These are phyloP conservation scores for Chelonus insularis DNA, from an alignment of 1,140 invertebrate species.

Conservation along the genomic window DNA sequence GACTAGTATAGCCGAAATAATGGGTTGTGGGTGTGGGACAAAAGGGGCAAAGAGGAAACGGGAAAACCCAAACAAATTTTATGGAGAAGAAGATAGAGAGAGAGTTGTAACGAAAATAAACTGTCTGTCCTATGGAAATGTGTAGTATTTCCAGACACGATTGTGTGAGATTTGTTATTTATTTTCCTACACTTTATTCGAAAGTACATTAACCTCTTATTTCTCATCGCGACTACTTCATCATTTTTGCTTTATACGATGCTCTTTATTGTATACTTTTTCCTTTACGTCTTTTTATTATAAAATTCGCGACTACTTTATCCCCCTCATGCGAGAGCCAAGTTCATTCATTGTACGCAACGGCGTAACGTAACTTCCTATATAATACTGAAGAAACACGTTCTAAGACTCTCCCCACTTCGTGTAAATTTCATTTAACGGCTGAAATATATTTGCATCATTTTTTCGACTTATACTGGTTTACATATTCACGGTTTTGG, in stretches of 20 bases:
- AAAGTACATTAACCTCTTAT: constrained; percentile 1
- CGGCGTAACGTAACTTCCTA: constrained; percentile 29
- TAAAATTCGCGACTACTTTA: not conserved
- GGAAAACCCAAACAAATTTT: not conserved
- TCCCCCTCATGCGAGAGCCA: not conserved
- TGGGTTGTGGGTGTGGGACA: not conserved
- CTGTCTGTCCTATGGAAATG: not conserved
- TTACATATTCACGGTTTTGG: too few relatives aligned
- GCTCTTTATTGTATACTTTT: not conserved
- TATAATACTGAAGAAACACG: constrained; percentile 28
- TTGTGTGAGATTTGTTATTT: constrained; percentile 5
- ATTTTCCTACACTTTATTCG: constrained; percentile 7
- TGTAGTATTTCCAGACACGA: not conserved
- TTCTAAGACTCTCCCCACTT: constrained; percentile 36
- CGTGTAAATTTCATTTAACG: constrained; percentile 22
- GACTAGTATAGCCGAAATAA: not conserved
- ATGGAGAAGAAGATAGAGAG: not conserved
- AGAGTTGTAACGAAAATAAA: not conserved
- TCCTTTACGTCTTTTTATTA: not conserved
- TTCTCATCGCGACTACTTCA: not conserved
- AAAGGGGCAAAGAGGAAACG: not conserved
- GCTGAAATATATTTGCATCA: constrained; percentile 3
- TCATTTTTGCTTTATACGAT: constrained; percentile 1
- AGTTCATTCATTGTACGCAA: constrained; percentile 29
- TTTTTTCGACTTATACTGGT: not conserved